Evolutionary conservation across 2,113 vertebrate species (phyloP), one percentile per base, ranked within the genome.

Genomic region (Plotosus lineatus): DNA sequence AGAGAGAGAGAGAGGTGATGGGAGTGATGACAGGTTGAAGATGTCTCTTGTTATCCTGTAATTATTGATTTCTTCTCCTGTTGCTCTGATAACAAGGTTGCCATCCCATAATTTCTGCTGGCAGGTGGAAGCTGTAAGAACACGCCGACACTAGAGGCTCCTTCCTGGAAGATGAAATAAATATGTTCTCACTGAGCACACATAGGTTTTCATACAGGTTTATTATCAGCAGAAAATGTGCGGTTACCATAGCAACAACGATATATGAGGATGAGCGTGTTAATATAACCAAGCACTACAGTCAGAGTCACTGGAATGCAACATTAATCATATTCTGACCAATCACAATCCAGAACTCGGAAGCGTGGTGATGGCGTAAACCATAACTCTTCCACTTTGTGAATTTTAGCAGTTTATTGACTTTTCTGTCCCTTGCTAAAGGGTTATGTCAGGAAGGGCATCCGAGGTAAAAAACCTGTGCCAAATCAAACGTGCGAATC

Each of bases 81-180:
- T 93, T 91, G 82, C 90, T 86, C 90, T 92, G 86, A 90, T 86
- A 90, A 91, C 91, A 85, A 40, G 85, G 81, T 77, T 65, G 56
- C 80, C 79, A 55, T 68, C 69, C 58, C 75, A 61, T 77, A 44
- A 77, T 48, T 31, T 31, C 53, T 48, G 8, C 10, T 31, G 21
- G 56, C 36, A 48, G 40, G 53, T 42, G 36, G 53, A 58, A 26
- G 55, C 23, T n/a, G 6, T 19, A 28, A 0, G 14, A 46, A 17
- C 6, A 19, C 68, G 21, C 3, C 8, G 6, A 71, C 42, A 19
- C 6, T 46, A 28, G n/a, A 69, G 42, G 19, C 66, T 71, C 65
- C 17, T 63, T 21, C 31, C 19, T 1, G 36, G 21, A 36, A 21
- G 15, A 3, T 38, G 9, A 21, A 7, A 61, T 61, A 60, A 15